Base-by-base conservation (phyloP, 2,113 vertebrate genomes). In the Lucifuga dentata region DNA sequence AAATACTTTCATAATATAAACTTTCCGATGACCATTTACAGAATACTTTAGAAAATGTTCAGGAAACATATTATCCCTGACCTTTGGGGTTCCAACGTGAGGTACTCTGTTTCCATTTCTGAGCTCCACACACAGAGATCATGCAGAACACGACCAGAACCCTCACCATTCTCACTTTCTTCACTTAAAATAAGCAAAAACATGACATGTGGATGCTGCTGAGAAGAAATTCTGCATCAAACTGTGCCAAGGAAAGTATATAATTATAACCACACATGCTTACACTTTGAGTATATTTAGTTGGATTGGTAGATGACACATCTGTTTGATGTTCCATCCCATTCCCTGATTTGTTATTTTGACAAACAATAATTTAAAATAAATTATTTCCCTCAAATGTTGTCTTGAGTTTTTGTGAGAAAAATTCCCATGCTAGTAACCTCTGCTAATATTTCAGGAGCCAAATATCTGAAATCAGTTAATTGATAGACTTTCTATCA, bases 71-170 rank as follows among this genome's bases (percentile, higher is more conserved):
- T 33, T 0, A 3, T 24, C 17, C 16, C 78, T 69, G 4, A 89
- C 87, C 86, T 89, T 86, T 81, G 11, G 45, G 26, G 15, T 81
- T 59, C 81, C 36, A 70, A 7, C 13, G 35, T 26, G 72, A 41
- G 7, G 59, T 66, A 50, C 90, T 87, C 65, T 86, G 86, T 38
- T 78, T 93, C 85, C 68, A 80, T 67, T 65, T 85, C 76, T 90
- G 82, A 0, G 91, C 86, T 0, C 36, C 59, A 45, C 90, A 88
- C 11, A 83, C 57, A 5, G 86, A 75, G 0, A 73, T 32, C 0
- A 93, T 61, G 40, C 82, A 82, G 16, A 95, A 68, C 63, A 95
- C 79, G 2, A 90, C 12, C 5, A 89, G 17, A 45, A 88, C 12
- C 0, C 3, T 73, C 76, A 57, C 88, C 65, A 83, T 77, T 68